Evolutionary conservation across 2,797 vertebrate genomes (phyloP).

Genomic region (Crenuchus spilurus): DNA sequence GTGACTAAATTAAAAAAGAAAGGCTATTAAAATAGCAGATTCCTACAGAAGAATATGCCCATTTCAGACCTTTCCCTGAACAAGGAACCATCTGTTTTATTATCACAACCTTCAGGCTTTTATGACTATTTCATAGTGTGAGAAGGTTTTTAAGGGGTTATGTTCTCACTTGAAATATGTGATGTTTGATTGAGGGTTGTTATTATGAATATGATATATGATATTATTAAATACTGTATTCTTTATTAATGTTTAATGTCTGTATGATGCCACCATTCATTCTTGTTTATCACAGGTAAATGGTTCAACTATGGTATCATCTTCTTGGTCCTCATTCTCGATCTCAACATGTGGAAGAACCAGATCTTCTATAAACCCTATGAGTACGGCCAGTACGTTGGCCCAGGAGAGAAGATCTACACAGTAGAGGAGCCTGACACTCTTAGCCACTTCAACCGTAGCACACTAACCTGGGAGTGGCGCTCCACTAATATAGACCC

Average conservation of each 20-base stretch:
- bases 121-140: background rate
- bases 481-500: slow-evolving; percentile 87
- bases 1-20: slow-evolving; percentile 74
- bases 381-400: slow-evolving; percentile 95
- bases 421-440: slow-evolving; percentile 93
- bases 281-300: slow-evolving; percentile 83
- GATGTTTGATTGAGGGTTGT: background rate
- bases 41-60: slow-evolving; percentile 32
- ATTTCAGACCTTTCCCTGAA: slow-evolving; percentile 38
- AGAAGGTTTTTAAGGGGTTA: background rate
- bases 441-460: slow-evolving; percentile 88
- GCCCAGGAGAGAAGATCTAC: slow-evolving; percentile 94
- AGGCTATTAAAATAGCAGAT: slow-evolving; percentile 72
- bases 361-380: slow-evolving; percentile 99
- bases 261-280: slow-evolving; percentile 36
- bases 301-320: slow-evolving; percentile 99
- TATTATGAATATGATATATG: no score
- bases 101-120: slow-evolving; percentile 1
- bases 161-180: background rate
- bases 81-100: slow-evolving; percentile 59
- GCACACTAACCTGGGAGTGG: slow-evolving; percentile 93
- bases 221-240: no score
- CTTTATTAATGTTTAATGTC: no score
- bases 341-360: slow-evolving; percentile 99
- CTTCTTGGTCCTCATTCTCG: slow-evolving; percentile 96